Base-by-base conservation (phyloP, 2,797 vertebrate genomes). In the Furcifer pardalis region DNA sequence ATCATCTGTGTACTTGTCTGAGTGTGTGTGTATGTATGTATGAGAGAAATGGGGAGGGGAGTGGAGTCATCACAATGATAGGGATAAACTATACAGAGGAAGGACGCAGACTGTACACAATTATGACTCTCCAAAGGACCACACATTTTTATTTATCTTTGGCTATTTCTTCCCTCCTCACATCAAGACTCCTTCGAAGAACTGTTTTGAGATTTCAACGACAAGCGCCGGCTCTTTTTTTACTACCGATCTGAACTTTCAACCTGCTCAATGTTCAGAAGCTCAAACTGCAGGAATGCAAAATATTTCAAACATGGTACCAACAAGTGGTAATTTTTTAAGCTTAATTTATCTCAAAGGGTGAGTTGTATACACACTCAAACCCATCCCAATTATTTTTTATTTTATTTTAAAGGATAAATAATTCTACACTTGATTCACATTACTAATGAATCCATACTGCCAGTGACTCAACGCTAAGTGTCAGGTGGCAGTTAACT, bases 171-270 rank as follows among this genome's bases (percentile, higher is more conserved):
- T 89, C 86, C 85, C 84, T 94, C 87, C 89, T 90, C 92, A 91
- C 23, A 82, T 94, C 93, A 95, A 93, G n/a, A 91, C 81, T 91
- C 80, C 92, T 95, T 95, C 95, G 30, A 91, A 93, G 93, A 95
- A 92, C 90, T 94, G 94, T 94, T 94, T 56, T 95, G 93, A 95
- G 94, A 92, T 95, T 95, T 92, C 91, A 92, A 90, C 87, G 92
- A 92, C 90, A 93, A 89, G 90, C 86, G 56, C 32, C 27, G 10
- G 19, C 32, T 75, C 85, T 93, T 92, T 42, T 80, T 56, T 52
- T 8, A n/a, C 44, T 27, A 59, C 21, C 21, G 13, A 42, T 60
- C 84, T 83, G 42, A 60, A 15, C 40, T 68, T 68, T 59, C 49
- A 60, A 46, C 72, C 52, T 44, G 56, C 72, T 60, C 15, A 0